Evolutionary conservation across 2,113 vertebrate genomes (phyloP).

Genomic region (Ondatra zibethicus): DNA sequence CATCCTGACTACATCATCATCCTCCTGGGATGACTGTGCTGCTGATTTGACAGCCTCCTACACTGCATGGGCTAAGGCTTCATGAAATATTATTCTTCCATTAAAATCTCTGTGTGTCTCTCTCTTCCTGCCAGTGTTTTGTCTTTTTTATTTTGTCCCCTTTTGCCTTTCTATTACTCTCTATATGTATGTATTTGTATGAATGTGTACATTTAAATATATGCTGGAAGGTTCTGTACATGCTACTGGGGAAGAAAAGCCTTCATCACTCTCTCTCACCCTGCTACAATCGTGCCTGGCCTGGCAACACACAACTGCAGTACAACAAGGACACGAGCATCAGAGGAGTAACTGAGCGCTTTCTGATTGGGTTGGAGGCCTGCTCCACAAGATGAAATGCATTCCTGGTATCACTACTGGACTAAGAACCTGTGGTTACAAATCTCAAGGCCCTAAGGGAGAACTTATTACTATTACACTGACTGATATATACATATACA

Average conservation of each 20-base stretch:
- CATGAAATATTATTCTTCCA: neutral
- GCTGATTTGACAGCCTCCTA: neutral
- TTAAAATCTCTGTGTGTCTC: neutral
- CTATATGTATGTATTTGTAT: neutral
- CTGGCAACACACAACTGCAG: neutral
- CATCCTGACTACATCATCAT: neutral
- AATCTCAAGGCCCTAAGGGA: neutral
- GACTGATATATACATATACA: neutral
- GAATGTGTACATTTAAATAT: neutral
- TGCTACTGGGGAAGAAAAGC: neutral
- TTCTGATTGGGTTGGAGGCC: neutral
- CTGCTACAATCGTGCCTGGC: neutral
- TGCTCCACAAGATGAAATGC: neutral
- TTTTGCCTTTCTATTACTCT: neutral
- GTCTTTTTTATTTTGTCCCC: neutral
- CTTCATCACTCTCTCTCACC: neutral
- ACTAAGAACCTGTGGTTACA: neutral
- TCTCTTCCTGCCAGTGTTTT: neutral
- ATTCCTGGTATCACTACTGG: neutral
- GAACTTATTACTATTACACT: neutral
- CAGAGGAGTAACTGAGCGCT: neutral
- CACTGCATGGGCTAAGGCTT: neutral
- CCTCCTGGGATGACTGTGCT: neutral
- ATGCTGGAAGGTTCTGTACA: neutral
- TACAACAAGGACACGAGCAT: neutral